Percentiles rank a stretch among this genome's conserved stretches.
phyloP scores from a whole-genome alignment of 2,113 vertebrate genomes.

The Anthoscopus minutus region DNA sequence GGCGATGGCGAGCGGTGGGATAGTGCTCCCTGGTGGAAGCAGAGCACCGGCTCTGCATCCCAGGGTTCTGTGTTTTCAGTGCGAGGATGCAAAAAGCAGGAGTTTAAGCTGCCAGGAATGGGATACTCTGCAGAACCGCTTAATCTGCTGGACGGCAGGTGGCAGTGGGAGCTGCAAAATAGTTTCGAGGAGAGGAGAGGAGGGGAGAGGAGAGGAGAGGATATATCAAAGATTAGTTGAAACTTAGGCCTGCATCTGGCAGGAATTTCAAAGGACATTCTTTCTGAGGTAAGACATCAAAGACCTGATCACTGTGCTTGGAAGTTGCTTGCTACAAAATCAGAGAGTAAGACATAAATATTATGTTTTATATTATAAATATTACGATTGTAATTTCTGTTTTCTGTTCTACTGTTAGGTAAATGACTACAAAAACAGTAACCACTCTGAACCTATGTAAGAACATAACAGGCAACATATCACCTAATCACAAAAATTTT shows the following conservation, averaged over 20 bases:
- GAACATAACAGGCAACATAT: background rate
- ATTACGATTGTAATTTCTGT: background rate
- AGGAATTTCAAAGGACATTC: background rate
- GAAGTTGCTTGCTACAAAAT: background rate
- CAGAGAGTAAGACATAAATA: background rate
- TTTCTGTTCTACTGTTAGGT: background rate
- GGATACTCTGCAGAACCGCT: background rate
- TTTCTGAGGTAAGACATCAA: background rate
- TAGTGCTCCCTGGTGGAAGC: constrained; percentile 62
- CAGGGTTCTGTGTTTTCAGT: background rate
- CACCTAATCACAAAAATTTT: background rate
- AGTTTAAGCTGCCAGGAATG: background rate
- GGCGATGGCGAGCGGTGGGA: background rate
- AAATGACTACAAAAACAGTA: background rate
- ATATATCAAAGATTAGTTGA: background rate
- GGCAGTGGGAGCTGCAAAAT: background rate
- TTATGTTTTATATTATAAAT: too few species aligned
- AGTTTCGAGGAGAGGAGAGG: background rate
- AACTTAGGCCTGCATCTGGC: background rate
- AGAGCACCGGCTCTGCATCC: too few species aligned
- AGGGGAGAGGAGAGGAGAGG: background rate
- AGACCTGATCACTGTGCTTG: background rate
- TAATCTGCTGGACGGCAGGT: background rate
- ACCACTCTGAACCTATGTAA: background rate
- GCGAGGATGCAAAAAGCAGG: background rate